Evolutionary conservation across 2,888 invertebrate species (phyloP).

Genomic region (Lamproptera curius): DNA sequence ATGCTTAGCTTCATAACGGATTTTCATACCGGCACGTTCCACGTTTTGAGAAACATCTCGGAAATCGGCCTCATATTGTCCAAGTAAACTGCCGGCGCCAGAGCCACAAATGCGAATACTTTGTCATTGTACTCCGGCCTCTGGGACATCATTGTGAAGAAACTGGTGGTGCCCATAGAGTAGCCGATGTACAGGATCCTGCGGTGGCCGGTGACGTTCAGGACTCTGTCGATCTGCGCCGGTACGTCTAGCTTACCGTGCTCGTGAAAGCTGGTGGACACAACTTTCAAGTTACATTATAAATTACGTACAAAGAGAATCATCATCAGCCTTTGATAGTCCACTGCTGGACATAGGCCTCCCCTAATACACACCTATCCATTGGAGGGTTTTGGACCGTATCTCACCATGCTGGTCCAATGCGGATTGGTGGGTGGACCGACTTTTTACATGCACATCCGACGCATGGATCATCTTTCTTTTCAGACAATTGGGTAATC

Average conservation of each 20-base stretch:
- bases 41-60: slow-evolving; percentile 37
- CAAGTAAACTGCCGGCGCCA: slow-evolving; percentile 75
- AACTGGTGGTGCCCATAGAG: slow-evolving; percentile 78
- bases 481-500: too few relatives aligned
- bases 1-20: too few relatives aligned
- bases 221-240: slow-evolving; percentile 72
- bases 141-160: slow-evolving; percentile 75
- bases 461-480: too few relatives aligned
- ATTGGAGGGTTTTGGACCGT: too few relatives aligned
- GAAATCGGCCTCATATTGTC: slow-evolving; percentile 43
- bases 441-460: too few relatives aligned
- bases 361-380: too few relatives aligned
- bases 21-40: slow-evolving; percentile 52
- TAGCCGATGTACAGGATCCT: slow-evolving; percentile 77
- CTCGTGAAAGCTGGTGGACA: slow-evolving; percentile 78
- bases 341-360: too few relatives aligned
- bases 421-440: too few relatives aligned
- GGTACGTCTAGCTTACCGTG: slow-evolving; percentile 78
- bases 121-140: slow-evolving; percentile 76
- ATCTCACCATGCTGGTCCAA: too few relatives aligned
- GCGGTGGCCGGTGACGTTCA: slow-evolving; percentile 54
- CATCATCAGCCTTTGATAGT: too few relatives aligned
- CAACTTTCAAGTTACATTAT: too few relatives aligned
- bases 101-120: slow-evolving; percentile 65
- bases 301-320: too few relatives aligned